phyloP scores from a whole-genome alignment of 2,888 invertebrate genomes.

The Linnaemya vulpina region DNA sequence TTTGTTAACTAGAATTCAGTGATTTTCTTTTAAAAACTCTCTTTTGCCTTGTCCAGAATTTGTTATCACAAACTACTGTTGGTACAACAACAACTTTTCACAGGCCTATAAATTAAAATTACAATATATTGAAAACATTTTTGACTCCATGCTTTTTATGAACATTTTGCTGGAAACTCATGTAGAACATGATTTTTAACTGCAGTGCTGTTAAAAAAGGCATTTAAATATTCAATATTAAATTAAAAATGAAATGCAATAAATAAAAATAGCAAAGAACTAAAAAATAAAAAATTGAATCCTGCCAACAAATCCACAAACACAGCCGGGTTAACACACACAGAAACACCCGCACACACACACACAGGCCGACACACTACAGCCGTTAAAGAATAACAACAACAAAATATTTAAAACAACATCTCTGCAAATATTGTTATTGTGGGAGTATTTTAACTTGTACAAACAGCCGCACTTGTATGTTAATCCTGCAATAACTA shows the following conservation, averaged over 20 bases:
- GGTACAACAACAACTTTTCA: background rate
- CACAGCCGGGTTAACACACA: constrained; percentile 5
- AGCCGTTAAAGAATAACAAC: constrained; percentile 25
- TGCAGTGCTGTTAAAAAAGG: constrained; percentile 72
- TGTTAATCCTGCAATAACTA: constrained; percentile 15
- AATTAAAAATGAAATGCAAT: constrained; percentile 70
- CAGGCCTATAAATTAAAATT: constrained; percentile 33
- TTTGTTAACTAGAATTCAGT: too few relatives aligned
- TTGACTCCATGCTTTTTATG: constrained; percentile 13
- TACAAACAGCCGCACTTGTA: constrained; percentile 24
- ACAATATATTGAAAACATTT: constrained; percentile 15
- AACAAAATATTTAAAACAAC: constrained; percentile 25
- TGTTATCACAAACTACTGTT: background rate
- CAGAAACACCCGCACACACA: background rate
- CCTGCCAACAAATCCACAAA: constrained; percentile 25
- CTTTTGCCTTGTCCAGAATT: too few relatives aligned
- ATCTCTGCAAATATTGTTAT: constrained; percentile 45
- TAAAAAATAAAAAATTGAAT: constrained; percentile 16
- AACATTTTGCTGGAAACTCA: constrained; percentile 56
- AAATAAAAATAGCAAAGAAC: constrained; percentile 58
- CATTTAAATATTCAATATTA: constrained; percentile 76
- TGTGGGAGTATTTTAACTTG: constrained; percentile 44
- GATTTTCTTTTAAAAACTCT: too few relatives aligned
- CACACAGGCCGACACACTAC: background rate
- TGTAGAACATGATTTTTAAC: constrained; percentile 70